Percentiles rank a stretch among this genome's conserved stretches.
These are phyloP conservation scores for Formicarius rufipectus DNA, from an alignment of 2,113 vertebrate species.

Conservation along the genomic window DNA sequence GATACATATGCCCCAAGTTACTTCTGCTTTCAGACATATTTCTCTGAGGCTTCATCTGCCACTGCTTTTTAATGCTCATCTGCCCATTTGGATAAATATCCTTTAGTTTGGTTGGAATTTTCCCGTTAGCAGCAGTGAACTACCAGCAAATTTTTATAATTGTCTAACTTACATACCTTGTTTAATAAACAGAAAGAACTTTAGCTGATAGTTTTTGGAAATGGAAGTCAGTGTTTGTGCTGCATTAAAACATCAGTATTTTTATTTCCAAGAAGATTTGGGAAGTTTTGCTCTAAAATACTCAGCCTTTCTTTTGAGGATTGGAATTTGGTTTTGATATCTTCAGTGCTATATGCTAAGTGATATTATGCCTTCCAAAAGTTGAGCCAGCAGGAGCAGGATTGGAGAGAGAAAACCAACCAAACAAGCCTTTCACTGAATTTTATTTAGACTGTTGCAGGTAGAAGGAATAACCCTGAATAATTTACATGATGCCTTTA, in stretches of 20 bases:
- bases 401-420: background rate
- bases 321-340: background rate
- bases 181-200: background rate
- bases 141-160: background rate
- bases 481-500: background rate
- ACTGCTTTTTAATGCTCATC: background rate
- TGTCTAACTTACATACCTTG: background rate
- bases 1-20: background rate
- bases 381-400: background rate
- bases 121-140: background rate
- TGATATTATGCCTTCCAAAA: background rate
- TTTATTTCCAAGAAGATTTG: background rate
- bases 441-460: background rate
- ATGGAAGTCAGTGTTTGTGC: background rate
- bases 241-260: background rate
- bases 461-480: background rate
- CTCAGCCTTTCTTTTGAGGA: background rate
- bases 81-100: background rate
- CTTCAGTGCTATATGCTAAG: background rate
- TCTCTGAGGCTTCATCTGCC: background rate
- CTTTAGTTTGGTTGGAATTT: background rate
- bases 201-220: background rate
- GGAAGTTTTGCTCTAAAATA: background rate
- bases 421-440: background rate
- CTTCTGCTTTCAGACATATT: background rate